phyloP scores from a whole-genome alignment of 2,113 vertebrate species.

The Semicossyphus pulcher region DNA sequence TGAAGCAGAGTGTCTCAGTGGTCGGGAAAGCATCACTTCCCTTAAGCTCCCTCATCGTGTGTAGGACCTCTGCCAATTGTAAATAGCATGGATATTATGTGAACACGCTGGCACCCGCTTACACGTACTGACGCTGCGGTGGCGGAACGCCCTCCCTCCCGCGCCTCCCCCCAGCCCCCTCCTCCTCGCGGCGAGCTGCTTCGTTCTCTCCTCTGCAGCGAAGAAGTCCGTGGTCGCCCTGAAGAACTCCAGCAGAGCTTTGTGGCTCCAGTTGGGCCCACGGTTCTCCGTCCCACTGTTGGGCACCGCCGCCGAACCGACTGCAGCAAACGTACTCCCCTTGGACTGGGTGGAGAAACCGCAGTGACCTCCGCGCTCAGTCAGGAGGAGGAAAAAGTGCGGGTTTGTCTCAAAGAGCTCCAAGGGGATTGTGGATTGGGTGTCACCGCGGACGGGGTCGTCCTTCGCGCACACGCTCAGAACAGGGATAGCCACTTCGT shows the following conservation, averaged over 20 bases:
- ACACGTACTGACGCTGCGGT: conserved; percentile 83
- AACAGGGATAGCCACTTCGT: conserved; percentile 87
- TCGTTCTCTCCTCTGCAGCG: conserved; percentile 82
- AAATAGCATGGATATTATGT: conserved; percentile 86
- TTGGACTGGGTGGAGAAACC: conserved; percentile 78
- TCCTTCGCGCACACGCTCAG: conserved; percentile 84
- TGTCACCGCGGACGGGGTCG: conserved; percentile 83
- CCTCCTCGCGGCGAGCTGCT: conserved; percentile 75
- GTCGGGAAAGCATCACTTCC: conserved; percentile 14
- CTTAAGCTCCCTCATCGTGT: conserved; percentile 78
- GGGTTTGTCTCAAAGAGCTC: conserved; percentile 89
- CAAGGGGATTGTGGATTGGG: conserved; percentile 77
- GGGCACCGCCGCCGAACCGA: background rate
- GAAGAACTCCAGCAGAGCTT: conserved; percentile 85
- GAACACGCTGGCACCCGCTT: conserved; percentile 82
- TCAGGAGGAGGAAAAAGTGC: conserved; percentile 87
- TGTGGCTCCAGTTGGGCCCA: conserved; percentile 82
- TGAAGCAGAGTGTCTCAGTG: conserved; percentile 11
- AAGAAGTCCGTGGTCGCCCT: conserved; percentile 86
- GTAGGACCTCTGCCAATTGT: conserved; percentile 88
- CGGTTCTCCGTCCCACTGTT: conserved; percentile 20
- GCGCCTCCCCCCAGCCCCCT: conserved; percentile 71
- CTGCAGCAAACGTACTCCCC: conserved; percentile 22
- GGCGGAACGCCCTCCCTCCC: conserved; percentile 74
- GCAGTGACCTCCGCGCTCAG: conserved; percentile 83